Evolutionary conservation across 2,113 vertebrate species (phyloP), one percentile per base, ranked within the genome.

Genomic region (Budorcas taxicolor): DNA sequence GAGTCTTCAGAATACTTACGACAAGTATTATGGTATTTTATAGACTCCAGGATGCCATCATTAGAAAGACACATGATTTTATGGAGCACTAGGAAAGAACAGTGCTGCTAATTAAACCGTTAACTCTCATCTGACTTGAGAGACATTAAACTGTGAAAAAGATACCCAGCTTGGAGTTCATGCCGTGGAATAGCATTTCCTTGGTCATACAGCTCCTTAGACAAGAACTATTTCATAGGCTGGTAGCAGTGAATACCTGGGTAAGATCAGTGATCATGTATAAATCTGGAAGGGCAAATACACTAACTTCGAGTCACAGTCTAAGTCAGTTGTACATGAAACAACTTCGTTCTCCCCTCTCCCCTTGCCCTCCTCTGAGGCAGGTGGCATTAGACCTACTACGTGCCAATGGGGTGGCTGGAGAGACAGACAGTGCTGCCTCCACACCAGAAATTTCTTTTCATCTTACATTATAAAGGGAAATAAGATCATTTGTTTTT

Each of bases 351-450:
- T 36, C 15, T 23, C 15, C 11, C 27, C 7, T 62, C 29, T 43
- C 31, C 7, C 7, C 5, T 29, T 3, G 25, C 13, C 15, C 86
- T 62, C 29, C 25, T 23, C 40, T 13, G 23, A 57, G 40, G 33
- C 1, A 6, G 1, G 6, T 0, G 1, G 64, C 43, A 7, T 45
- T 9, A 9, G 43, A 36, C 27, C 16, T 29, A 23, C 15, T 90
- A 29, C 5, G 0, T 13, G 10, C 36, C 4, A 1, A 9, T 0
- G 57, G 13, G 33, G 55, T 1, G 12, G 19, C 10, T 36, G 40
- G 53, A 21, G n/a, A n/a, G 43, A 33, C 8, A 86, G 31, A n/a
- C 14, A n/a, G 3, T 31, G 15, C 31, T 15, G 6, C 12, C 43
- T 7, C 45, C 29, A 55, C 16, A 2, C 81, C 29, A 71, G 74